Base-by-base conservation (phyloP, 2,888 invertebrate species). In the Drosophila leonis region DNA sequence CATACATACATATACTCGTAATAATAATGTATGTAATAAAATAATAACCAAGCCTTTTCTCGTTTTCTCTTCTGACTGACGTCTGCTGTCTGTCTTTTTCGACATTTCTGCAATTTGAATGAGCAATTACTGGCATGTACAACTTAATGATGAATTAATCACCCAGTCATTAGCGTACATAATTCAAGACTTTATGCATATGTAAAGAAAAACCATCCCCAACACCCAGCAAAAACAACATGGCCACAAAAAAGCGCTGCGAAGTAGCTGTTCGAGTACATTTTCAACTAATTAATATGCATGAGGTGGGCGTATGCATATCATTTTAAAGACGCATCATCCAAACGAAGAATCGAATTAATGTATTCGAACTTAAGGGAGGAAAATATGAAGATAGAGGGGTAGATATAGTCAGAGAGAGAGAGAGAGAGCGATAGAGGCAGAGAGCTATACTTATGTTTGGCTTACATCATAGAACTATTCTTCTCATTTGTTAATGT, bases 201-300 rank as follows among this genome's bases (percentile, higher is more conserved):
- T 51, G 56, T 63, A 44, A 15, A 13, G n/a, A 57, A 57, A 69
- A 64, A 51, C 20, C 33, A 29, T n/a, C 15, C 37, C 29, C 29
- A 70, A 69, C 70, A n/a, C n/a, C n/a, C n/a, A 63, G 62, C 54
- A 42, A 59, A 48, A 62, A 41, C 64, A 52, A 51, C 18, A 0
- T 15, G 4, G 31, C 39, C 37, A 37, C 18, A 54, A 39, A 44
- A 31, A 49, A 18, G 13, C 20, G 48, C 15, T 39, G n/a, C 27
- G 27, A 56, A 18, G 31, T 61, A 33, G 33, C 39, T 57, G 55
- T 55, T 69, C 62, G 41, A 69, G 48, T 20, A 54, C 68, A 72
- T 51, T 70, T 57, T 70, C 44, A 68, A 72, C 75, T 82, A 83
- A 91, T 87, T 89, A 89, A 88, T 88, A 83, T 84, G 74, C 80